phyloP scores from a whole-genome alignment of 2,797 vertebrate genomes.

The Sarcoramphus papa region DNA sequence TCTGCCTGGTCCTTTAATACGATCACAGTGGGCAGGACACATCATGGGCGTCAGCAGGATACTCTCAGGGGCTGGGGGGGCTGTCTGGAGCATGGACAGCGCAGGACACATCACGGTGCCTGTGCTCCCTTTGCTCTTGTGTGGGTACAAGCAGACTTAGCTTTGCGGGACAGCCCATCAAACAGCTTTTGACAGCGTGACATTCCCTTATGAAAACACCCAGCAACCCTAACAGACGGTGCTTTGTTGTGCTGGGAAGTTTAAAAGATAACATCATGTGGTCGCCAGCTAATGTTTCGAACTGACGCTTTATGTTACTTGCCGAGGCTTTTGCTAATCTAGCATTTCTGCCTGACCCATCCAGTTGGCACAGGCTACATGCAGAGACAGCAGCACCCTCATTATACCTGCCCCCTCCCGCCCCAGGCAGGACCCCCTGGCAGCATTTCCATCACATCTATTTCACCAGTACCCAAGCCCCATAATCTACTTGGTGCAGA shows the following conservation, averaged over 20 bases:
- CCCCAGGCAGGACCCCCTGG: background rate
- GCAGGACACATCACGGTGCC: accelerated
- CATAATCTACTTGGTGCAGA: background rate
- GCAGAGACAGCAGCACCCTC: background rate
- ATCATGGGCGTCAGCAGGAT: background rate
- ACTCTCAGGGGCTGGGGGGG: background rate
- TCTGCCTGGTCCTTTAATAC: background rate
- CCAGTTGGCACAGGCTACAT: accelerated
- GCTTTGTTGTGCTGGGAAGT: conserved; percentile 5
- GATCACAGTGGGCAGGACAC: background rate
- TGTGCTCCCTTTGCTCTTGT: background rate
- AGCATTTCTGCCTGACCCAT: background rate
- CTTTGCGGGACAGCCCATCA: background rate
- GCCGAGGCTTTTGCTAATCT: background rate
- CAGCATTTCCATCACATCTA: background rate
- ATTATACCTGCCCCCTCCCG: accelerated
- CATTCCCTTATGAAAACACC: background rate
- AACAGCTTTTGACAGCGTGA: background rate
- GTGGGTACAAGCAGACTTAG: background rate
- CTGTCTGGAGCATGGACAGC: background rate
- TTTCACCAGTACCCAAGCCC: background rate
- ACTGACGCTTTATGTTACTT: background rate
- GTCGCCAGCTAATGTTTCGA: conserved; percentile 2
- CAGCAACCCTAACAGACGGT: background rate
- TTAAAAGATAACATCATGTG: conserved; percentile 11